Evolutionary conservation across 2,113 vertebrate species (phyloP), one percentile per base, ranked within the genome.

Genomic region (Motacilla alba): DNA sequence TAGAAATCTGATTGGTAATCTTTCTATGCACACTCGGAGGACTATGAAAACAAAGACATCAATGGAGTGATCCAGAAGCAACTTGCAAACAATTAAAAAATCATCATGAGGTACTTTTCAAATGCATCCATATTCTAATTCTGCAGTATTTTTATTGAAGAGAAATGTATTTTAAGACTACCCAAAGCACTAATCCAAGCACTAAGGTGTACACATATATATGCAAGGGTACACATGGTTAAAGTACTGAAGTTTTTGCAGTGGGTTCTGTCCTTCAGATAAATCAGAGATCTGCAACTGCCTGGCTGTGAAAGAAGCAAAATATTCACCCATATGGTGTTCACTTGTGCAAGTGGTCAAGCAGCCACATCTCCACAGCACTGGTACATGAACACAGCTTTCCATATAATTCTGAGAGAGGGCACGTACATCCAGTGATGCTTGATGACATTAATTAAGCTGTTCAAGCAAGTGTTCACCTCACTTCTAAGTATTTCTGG

Each of bases 201-300:
- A 63, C 11, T 30, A 5, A 53, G 12, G 30, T 1, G 20, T 1
- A 30, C 9, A 70, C 24, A 53, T 1, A 43, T 0, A 18, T 7
- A 31, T 2, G 12, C 4, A 46, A 27, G 20, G 9, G 24, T 4
- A 28, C 2, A 31, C 5, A 14, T 8, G 7, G 5, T 31, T 68
- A 22, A 83, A 68, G 10, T 21, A 47, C 13, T 5, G 2, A 78
- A 58, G 21, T 5, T 79, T 79, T 26, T 60, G 18, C 2, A 1
- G 11, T 4, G 19, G 35, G 10, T 50, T 88, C 28, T 68, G 60
- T 64, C 28, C 26, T 78, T 41, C 53, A 49, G 17, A 16, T 67
- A 26, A 39, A 59, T 47, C 43, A 55, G 24, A 7, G 2, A 15
- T 30, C n/a, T 56, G 15, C 4, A 5, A 72, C 12, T 41, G 27